These are phyloP conservation scores for Rhincodon typus DNA, from an alignment of 2,797 vertebrate genomes.

Conservation along the genomic window DNA sequence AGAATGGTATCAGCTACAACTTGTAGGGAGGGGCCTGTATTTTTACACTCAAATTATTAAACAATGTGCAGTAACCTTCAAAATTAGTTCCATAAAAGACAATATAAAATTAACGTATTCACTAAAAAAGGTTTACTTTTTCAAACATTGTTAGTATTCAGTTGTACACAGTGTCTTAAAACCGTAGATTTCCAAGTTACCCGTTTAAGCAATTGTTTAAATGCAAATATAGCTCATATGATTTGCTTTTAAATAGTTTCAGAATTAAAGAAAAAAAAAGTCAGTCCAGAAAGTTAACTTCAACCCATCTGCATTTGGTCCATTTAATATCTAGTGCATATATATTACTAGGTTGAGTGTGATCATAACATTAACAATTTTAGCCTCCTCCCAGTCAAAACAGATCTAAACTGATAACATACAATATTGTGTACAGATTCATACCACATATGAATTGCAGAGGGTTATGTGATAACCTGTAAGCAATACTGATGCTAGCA, in stretches of 20 bases:
- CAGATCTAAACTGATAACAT: neutral
- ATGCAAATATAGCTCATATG: neutral
- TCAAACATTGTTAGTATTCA: constrained; percentile 3
- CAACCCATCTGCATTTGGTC: constrained; percentile 24
- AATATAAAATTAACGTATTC: constrained; percentile 20
- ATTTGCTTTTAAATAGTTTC: constrained; percentile 3
- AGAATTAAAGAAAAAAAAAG: constrained; percentile 8
- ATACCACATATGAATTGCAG: constrained; percentile 14
- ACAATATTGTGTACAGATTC: neutral
- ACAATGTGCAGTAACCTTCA: constrained; percentile 24
- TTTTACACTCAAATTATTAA: constrained; percentile 16
- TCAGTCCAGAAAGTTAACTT: neutral
- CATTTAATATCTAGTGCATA: constrained; percentile 3
- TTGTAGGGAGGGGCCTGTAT: neutral
- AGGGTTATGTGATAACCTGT: neutral
- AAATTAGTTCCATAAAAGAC: constrained; percentile 22
- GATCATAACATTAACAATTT: constrained; percentile 24
- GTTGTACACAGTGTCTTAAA: neutral
- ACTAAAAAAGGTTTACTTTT: constrained; percentile 4
- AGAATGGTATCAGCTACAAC: constrained; percentile 12
- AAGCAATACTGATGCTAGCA: neutral
- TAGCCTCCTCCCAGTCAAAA: neutral
- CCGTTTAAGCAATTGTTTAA: constrained; percentile 13
- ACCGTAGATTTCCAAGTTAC: neutral
- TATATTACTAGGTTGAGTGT: neutral